These are phyloP conservation scores for Lasioglossum zephyrum DNA, from an alignment of 2,888 invertebrate genomes.

Conservation along the genomic window DNA sequence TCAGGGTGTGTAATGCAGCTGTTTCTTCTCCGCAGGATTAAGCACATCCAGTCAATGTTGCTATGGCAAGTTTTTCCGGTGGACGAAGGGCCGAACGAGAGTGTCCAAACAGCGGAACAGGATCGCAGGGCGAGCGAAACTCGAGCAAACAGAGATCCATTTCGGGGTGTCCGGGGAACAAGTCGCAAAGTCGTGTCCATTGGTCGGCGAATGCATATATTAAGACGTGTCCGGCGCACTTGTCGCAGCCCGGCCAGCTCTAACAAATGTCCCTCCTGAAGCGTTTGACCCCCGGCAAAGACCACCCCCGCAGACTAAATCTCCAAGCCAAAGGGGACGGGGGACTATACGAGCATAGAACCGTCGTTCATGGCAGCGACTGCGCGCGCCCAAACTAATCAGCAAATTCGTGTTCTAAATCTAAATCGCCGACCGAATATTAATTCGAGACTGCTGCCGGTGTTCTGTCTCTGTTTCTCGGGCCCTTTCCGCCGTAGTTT, in stretches of 20 bases:
- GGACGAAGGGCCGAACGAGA: background rate
- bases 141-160: constrained; percentile 3
- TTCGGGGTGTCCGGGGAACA: constrained; percentile 29
- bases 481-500: constrained; percentile 22
- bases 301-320: constrained; percentile 74
- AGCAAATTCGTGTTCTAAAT: constrained; percentile 84
- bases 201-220: constrained; percentile 76
- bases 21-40: background rate
- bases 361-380: constrained; percentile 54
- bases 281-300: constrained; percentile 73
- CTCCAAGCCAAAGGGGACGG: constrained; percentile 54
- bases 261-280: constrained; percentile 79
- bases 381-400: constrained; percentile 81
- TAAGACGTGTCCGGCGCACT: constrained; percentile 82
- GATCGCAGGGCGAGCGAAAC: background rate
- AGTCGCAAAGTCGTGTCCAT: constrained; percentile 65
- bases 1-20: background rate
- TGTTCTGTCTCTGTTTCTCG: constrained; percentile 28
- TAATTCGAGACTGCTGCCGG: constrained; percentile 75
- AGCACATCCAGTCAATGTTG: background rate
- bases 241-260: constrained; percentile 72
- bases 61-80: background rate
- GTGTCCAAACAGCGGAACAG: background rate
- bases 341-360: background rate
- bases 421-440: constrained; percentile 83